Evolutionary conservation across 2,888 invertebrate species (phyloP), one percentile per base, ranked within the genome.

Genomic region (Apomyelois bistriatella): DNA sequence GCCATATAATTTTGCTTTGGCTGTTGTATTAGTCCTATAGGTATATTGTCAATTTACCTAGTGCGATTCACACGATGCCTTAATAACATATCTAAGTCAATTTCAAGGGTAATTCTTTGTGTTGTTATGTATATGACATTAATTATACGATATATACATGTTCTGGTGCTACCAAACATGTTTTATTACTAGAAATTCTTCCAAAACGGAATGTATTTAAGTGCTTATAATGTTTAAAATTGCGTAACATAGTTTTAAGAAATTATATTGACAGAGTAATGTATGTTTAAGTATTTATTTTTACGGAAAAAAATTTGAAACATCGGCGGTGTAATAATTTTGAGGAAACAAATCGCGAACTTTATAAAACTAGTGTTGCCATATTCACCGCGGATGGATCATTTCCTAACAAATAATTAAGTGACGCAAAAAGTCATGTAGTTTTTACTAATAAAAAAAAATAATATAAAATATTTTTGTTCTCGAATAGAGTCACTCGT

Each of bases 61-160:
- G 89, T 83, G 89, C 89, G 86, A 82, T 90, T 90, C 90, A 90
- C 90, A 83, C 75, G 90, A 84, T 90, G 90, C 90, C 90, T 90
- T 90, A 89, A 83, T 89, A 89, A 88, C 88, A 88, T 87, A 89
- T 90, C 90, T 89, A 90, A 90, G 90, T 90, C 89, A 89, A 86
- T 88, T 85, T 85, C 73, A 76, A 84, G 76, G 78, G 74, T 82
- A 78, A 72, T 79, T 74, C 66, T 76, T 77, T 82, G 59, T 83
- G 79, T 84, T 76, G 60, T 64, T 46, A 65, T 72, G 65, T 65
- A 67, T 65, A 55, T 62, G 57, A 52, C 46, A 57, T 48, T 58
- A 57, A 52, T 49, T 53, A 15, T 53, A 53, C 48, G 54, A 49
- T 52, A 53, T 51, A 47, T 53, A 57, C 68, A 59, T 59, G 48